These are phyloP conservation scores for Arctopsyche grandis DNA, from an alignment of 1,140 invertebrate genomes.

Conservation along the genomic window DNA sequence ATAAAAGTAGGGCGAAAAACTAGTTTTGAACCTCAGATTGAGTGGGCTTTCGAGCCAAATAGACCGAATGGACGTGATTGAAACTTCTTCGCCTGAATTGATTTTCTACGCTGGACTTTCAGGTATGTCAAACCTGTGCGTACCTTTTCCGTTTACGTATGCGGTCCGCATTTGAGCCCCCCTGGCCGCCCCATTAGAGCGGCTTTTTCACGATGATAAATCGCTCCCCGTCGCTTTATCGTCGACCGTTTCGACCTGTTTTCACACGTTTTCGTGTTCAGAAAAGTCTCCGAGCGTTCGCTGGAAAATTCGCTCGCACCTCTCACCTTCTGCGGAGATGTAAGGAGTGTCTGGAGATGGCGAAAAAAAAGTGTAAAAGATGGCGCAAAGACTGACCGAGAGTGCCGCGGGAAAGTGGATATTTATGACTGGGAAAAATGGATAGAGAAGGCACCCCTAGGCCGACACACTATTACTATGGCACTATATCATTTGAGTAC, in stretches of 20 bases:
- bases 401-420: background rate
- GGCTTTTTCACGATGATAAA: background rate
- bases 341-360: background rate
- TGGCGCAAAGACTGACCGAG: background rate
- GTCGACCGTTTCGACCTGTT: background rate
- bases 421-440: slow-evolving; percentile 9
- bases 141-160: background rate
- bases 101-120: background rate
- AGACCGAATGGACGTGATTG: background rate
- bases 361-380: background rate
- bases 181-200: background rate
- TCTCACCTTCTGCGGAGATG: background rate
- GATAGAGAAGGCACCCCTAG: background rate
- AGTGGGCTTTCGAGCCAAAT: background rate
- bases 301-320: background rate
- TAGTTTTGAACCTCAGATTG: no score
- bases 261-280: background rate
- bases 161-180: background rate
- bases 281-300: no score
- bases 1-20: no score
- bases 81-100: background rate
- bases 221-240: background rate
- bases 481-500: no score
- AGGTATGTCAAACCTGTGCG: background rate
- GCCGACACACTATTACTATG: background rate